Base-by-base conservation (phyloP, 2,113 vertebrate genomes). In the Lagenorhynchus albirostris region DNA sequence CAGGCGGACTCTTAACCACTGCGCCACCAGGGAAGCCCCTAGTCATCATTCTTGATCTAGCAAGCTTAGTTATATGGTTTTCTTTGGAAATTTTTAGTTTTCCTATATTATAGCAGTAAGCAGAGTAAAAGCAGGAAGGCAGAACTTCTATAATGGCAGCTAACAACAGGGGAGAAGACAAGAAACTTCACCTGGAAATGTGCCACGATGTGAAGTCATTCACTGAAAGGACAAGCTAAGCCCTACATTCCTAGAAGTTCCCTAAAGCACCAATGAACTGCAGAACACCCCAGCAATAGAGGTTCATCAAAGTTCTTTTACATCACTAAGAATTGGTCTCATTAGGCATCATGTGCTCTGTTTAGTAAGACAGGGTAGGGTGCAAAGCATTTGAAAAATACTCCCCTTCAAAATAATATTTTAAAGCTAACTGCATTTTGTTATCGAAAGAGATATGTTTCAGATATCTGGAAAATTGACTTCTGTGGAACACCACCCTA, bases 381-480 rank as follows among this genome's bases (percentile, higher is more conserved):
- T 91, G 36, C 68, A 26, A 95, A 73, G 15, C 70, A 41, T 96
- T 95, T 95, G 79, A 81, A 47, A 93, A 89, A 55, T 95, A 36
- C 38, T 82, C 20, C 67, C 83, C 60, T 68, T 92, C 58, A 90
- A 90, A 94, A 92, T 93, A 65, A 79, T 70, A 76, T 91, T 95
- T 92, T 85, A 67, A 95, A 97, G 73, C 33, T 86, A 94, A 63
- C 50, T 90, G 15, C 17, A 63, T 95, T 96, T 97, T 94, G 62
- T 96, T 91, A 91, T 60, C 68, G 14, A 91, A 93, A 91, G 89
- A 80, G 53, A 12, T 73, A 74, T 95, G 70, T 95, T 97, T 97
- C 89, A 90, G 83, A 55, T 94, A 74, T 85, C 44, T 94, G 44
- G 63, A 85, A 97, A 94, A 67, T 93, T 63, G 93, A 77, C 92